Percentiles rank a stretch among this genome's conserved stretches.
phyloP scores from a whole-genome alignment of 2,888 invertebrate genomes.

The Melanostoma scalare region DNA sequence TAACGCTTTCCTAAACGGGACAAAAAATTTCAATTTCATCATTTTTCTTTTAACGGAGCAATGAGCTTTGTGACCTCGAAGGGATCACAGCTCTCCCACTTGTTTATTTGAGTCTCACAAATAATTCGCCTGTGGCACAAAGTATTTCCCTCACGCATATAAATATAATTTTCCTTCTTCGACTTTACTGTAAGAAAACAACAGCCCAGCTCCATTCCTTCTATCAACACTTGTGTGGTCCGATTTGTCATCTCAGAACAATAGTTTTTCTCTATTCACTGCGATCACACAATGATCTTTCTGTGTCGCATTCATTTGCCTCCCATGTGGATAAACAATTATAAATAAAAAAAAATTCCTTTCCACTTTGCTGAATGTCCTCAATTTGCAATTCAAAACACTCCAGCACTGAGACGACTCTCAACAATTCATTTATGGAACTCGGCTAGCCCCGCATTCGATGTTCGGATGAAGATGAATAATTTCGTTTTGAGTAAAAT shows the following conservation, averaged over 20 bases:
- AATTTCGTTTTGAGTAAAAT: conserved; percentile 61
- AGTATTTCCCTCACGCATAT: no score
- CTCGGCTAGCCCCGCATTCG: not conserved
- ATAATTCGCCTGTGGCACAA: no score
- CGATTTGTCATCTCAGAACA: conserved; percentile 18
- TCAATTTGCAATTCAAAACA: conserved; percentile 69
- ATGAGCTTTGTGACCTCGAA: no score
- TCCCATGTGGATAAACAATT: conserved; percentile 56
- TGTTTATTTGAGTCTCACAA: no score
- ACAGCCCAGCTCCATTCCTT: not conserved
- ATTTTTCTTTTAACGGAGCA: no score
- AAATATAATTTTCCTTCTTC: no score
- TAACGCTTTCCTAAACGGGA: no score
- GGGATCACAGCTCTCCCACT: no score
- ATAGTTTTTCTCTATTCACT: conserved; percentile 28
- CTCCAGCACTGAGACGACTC: conserved; percentile 7
- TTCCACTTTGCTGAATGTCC: conserved; percentile 63
- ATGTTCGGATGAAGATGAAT: conserved; percentile 36
- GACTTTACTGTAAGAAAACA: not conserved
- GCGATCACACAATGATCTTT: conserved; percentile 24
- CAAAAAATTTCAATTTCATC: no score
- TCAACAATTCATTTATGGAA: conserved; percentile 4
- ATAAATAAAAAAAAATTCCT: conserved; percentile 70
- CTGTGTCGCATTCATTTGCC: conserved; percentile 34
- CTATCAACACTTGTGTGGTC: conserved; percentile 50